Percentiles rank a stretch among this genome's conserved stretches.
These are phyloP conservation scores for Eupithecia subfuscata DNA, from an alignment of 2,888 invertebrate genomes.

Conservation along the genomic window DNA sequence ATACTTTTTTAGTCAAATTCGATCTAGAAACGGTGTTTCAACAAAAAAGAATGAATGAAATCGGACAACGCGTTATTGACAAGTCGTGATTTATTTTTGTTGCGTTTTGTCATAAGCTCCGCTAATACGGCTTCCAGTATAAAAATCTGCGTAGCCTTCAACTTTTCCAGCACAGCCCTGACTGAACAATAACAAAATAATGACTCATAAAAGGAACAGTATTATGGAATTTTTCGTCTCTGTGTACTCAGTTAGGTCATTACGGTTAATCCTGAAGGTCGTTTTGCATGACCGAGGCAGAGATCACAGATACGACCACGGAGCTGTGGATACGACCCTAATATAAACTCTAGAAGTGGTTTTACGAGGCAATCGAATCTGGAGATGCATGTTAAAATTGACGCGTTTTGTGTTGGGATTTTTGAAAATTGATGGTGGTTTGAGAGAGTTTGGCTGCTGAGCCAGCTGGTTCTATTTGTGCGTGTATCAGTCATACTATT, in stretches of 20 bases:
- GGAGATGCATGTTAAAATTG: not conserved
- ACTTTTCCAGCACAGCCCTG: not conserved
- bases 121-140: not conserved
- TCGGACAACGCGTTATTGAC: too few relatives aligned
- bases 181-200: conserved; percentile 10
- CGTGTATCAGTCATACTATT: too few relatives aligned
- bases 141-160: not conserved
- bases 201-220: conserved; percentile 2
- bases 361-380: conserved; percentile 34
- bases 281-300: conserved; percentile 65
- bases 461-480: too few relatives aligned
- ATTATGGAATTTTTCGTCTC: conserved; percentile 10
- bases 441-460: not conserved
- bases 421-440: not conserved
- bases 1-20: too few relatives aligned
- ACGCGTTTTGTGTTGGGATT: not conserved
- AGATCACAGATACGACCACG: conserved; percentile 10
- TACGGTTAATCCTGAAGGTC: conserved; percentile 52
- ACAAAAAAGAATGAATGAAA: too few relatives aligned
- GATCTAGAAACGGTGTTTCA: too few relatives aligned
- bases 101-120: not conserved
- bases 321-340: conserved; percentile 70
- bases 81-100: not conserved
- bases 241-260: conserved; percentile 51
- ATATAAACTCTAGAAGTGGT: conserved; percentile 66